These are phyloP conservation scores for Abramis brama DNA, from an alignment of 2,113 vertebrate genomes.

Conservation along the genomic window DNA sequence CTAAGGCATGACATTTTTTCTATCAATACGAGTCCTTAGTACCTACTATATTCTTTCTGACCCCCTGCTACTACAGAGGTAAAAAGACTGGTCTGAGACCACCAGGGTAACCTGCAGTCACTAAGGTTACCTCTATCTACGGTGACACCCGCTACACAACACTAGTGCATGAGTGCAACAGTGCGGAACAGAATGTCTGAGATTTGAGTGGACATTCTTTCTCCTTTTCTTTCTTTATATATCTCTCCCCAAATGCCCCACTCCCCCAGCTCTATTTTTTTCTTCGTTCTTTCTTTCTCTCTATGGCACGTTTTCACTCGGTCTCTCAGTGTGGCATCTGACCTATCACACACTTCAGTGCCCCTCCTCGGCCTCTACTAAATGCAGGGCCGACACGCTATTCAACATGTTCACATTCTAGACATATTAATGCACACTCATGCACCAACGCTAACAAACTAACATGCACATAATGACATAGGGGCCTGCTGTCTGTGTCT, in stretches of 20 bases:
- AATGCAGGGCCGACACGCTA: background rate
- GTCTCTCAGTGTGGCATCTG: slow-evolving; percentile 64
- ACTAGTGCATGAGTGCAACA: slow-evolving; percentile 48
- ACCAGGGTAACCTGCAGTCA: slow-evolving; percentile 13
- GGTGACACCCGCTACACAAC: slow-evolving; percentile 4
- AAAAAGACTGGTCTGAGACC: background rate
- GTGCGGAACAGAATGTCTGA: slow-evolving; percentile 66
- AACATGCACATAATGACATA: slow-evolving; percentile 17
- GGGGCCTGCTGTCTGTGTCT: background rate
- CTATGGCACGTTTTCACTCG: slow-evolving; percentile 60
- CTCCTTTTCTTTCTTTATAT: slow-evolving; percentile 20
- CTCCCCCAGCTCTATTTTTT: background rate
- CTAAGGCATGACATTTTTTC: background rate
- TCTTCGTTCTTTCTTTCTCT: background rate
- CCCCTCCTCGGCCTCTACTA: background rate
- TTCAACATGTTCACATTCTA: slow-evolving; percentile 37
- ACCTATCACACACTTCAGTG: slow-evolving; percentile 70
- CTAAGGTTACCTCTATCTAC: slow-evolving; percentile 32
- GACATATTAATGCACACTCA: slow-evolving; percentile 32
- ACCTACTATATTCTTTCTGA: background rate
- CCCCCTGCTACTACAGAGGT: background rate
- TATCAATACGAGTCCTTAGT: background rate
- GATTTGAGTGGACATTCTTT: slow-evolving; percentile 57
- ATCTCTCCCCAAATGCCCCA: background rate
- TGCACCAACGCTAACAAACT: slow-evolving; percentile 9